Base-by-base conservation (phyloP, 1,140 invertebrate species). In the Magallana angulata region DNA sequence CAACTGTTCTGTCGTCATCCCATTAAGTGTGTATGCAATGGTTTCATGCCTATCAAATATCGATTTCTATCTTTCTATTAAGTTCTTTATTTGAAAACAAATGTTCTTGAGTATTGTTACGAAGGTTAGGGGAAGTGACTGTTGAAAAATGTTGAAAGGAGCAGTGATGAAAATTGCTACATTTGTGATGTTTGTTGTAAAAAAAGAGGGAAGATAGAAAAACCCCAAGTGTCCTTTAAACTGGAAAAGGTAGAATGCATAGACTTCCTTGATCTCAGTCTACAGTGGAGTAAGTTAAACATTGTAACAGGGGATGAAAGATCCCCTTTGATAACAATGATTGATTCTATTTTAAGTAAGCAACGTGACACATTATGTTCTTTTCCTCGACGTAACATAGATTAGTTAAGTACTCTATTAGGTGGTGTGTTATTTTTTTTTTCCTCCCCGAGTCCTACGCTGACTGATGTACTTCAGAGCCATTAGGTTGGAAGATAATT, bases 241-340 rank as follows among this genome's bases (percentile, higher is more conserved):
- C 18, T 11, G 68, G 8, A 64, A 64, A 16, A 64, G 7, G 2
- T 7, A 1, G 16, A 64, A 16, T n/a, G 18, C 11, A 16, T 16
- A 8, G 24, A 12, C 68, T 76, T 76, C 68, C 68, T 76, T 76
- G 24, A 76, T 76, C 24, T 5, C 7, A 5, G 7, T 18, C 24
- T 24, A 24, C 24, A 24, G 24, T 24, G 24, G 24, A 24, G 24
- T 18, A 76, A 76, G 24, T 36, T 76, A 76, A 76, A 18, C 24
- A 76, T 76, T 30, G 24, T 18, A 16, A n/a, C 12, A 30, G 3
- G 9, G 68, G 68, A 62, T 76, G 68, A 76, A 30, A 76, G 68
- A 76, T 76, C 68, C 18, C 68, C 68, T 76, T 76, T 76, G 68
- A 76, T 76, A 76, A 76, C 68, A 76, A 76, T 76, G 68, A 76